Conservation (phyloP, 2,888 invertebrate species). For the Spisula subtruncata region DNA sequence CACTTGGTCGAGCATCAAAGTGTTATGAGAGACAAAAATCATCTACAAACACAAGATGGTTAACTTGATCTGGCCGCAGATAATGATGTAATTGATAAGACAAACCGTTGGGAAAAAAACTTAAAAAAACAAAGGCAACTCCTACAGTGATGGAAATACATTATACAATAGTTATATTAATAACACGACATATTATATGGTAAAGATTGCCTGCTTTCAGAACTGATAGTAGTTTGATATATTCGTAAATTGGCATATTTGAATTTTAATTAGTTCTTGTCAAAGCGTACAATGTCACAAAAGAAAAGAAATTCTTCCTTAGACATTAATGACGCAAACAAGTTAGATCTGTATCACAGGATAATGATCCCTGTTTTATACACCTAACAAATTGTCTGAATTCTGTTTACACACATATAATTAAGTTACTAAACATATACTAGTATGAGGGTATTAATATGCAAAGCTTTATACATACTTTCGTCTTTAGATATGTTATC, state of each 20-base stretch:
- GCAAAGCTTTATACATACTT: not conserved
- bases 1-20: constrained; percentile 28
- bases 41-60: constrained; percentile 1
- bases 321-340: constrained; percentile 12
- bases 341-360: not conserved
- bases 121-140: constrained; percentile 42
- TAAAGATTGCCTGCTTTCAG: constrained; percentile 49
- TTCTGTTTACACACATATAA: not conserved
- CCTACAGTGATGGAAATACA: constrained; percentile 41
- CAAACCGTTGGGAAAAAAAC: constrained; percentile 40
- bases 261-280: constrained; percentile 7
- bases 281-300: not conserved
- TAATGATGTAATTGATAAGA: constrained; percentile 56
- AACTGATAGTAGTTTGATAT: not conserved
- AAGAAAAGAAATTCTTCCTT: not conserved
- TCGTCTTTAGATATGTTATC: constrained; percentile 2
- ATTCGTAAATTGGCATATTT: constrained; percentile 19
- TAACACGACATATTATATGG: constrained; percentile 38
- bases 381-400: not conserved
- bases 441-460: constrained; percentile 2
- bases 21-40: constrained; percentile 10
- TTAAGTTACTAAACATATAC: constrained; percentile 4
- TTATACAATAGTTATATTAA: constrained; percentile 53
- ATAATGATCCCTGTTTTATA: not conserved
- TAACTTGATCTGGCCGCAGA: not conserved